Percentiles rank a stretch among this genome's conserved stretches.
phyloP scores from a whole-genome alignment of 1,140 invertebrate genomes.

The Caenorhabditis inopinata region DNA sequence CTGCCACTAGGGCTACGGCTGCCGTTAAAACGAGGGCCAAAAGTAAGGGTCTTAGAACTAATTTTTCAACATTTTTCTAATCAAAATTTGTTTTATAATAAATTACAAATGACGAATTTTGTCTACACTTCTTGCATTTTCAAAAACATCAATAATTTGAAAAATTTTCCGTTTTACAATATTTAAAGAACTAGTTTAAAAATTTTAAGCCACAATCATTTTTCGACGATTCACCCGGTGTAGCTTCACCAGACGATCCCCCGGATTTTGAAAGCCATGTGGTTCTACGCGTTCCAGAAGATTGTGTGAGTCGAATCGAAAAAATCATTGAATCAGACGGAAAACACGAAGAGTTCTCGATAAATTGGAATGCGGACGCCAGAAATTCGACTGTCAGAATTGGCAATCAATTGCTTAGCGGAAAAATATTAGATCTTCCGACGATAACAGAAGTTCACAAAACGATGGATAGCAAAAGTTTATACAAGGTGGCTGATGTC shows the following conservation, averaged over 20 bases:
- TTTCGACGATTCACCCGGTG: background rate
- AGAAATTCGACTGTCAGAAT: slow-evolving; percentile 53
- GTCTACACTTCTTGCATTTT: too few species aligned
- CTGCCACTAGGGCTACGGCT: background rate
- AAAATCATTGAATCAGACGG: slow-evolving; percentile 27
- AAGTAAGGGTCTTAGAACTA: background rate
- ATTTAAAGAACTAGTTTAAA: too few species aligned
- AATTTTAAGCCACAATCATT: background rate
- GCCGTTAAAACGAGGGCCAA: background rate
- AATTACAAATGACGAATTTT: too few species aligned
- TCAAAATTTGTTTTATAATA: background rate
- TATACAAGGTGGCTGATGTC: slow-evolving; percentile 62
- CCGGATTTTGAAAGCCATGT: slow-evolving; percentile 65
- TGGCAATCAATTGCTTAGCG: slow-evolving; percentile 52
- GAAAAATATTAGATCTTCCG: slow-evolving; percentile 59
- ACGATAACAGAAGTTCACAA: slow-evolving; percentile 61
- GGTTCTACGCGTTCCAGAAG: slow-evolving; percentile 57
- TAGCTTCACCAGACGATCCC: slow-evolving; percentile 25
- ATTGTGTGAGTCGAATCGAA: slow-evolving; percentile 38
- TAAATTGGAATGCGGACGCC: slow-evolving; percentile 45
- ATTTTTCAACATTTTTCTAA: background rate
- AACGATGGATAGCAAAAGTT: slow-evolving; percentile 62
- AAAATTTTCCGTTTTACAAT: too few species aligned
- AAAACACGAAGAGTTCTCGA: slow-evolving; percentile 26
- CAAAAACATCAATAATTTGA: too few species aligned